These are phyloP conservation scores for Myotis davidii DNA, from an alignment of 2,113 vertebrate species.

Conservation along the genomic window DNA sequence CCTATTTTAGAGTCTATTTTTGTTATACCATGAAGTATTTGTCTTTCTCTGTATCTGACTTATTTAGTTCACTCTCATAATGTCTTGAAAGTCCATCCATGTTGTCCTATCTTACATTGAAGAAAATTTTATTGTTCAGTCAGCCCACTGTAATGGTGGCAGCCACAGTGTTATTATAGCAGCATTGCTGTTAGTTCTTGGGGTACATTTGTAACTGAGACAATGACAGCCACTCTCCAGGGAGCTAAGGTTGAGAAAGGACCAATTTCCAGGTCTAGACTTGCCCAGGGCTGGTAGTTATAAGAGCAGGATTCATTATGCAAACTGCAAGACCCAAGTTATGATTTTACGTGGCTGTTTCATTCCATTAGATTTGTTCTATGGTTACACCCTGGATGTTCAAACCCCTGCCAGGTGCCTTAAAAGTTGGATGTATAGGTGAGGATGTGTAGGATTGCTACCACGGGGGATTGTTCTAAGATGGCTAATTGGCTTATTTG, in stretches of 20 bases:
- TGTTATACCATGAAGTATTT: background rate
- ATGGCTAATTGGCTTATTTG: background rate
- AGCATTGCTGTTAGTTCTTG: no score
- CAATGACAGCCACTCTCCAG: background rate
- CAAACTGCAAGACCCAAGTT: background rate
- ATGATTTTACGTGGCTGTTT: background rate
- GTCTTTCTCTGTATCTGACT: background rate
- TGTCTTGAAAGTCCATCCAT: background rate
- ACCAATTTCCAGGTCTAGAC: background rate
- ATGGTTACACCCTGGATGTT: background rate
- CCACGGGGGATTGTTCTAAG: accelerated
- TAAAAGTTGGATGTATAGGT: background rate
- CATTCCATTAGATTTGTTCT: background rate
- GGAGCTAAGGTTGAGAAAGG: background rate
- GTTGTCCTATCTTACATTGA: background rate
- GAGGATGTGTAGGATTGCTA: background rate
- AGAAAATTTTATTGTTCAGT: background rate
- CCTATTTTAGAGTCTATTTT: background rate
- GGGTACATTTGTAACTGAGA: background rate
- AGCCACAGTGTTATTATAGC: no score
- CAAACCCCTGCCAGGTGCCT: background rate
- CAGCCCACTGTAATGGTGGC: background rate
- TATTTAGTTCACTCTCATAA: background rate
- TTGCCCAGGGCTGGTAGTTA: background rate
- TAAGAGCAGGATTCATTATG: background rate